Base-by-base conservation (phyloP, 2,797 vertebrate genomes). In the Agapornis canus region DNA sequence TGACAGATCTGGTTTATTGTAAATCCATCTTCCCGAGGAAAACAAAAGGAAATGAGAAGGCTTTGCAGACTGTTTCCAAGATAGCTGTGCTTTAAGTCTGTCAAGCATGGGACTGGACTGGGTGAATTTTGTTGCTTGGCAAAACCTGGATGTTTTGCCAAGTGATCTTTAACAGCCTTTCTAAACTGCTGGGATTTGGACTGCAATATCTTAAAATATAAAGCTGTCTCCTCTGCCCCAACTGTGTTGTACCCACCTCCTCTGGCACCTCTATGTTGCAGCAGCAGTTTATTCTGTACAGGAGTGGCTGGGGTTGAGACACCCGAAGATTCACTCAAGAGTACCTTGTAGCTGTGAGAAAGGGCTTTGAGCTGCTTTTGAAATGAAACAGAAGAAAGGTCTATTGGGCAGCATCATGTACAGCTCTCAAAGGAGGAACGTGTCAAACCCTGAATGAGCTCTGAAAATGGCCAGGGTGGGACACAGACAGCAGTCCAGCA, bases 311-410 rank as follows among this genome's bases (percentile, higher is more conserved):
- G 13, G 23, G 9, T 31, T 56, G 72, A 90, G 51, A 29, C 21
- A 32, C 19, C 4, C 2, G 7, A 35, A 42, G 18, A 25, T 60
- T 79, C 32, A 10, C 18, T 60, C 1, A 0, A 0, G 3, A 70
- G 47, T 31, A 23, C 48, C 48, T 63, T 48, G 32, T 26, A 40
- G 32, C 29, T 54, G 7, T 51, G 61, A 73, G 25, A 66, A 37
- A 0, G 37, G 27, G 25, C 29, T 87, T 59, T 59, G 43, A 35
- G 49, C 7, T 26, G 21, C 66, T 72, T 77, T 63, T 35, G 51
- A 63, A 72, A 70, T 35, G 57, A 56, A 27, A 43, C 42, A 52
- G 22, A 69, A 43, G 29, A 52, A 27, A 63, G 5, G 6, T 39
- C 19, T 60, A 13, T 16, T 59, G 65, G 22, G 31, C 43, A 83